Evolutionary conservation across 2,113 vertebrate species (phyloP).

Genomic region (Danio rerio): DNA sequence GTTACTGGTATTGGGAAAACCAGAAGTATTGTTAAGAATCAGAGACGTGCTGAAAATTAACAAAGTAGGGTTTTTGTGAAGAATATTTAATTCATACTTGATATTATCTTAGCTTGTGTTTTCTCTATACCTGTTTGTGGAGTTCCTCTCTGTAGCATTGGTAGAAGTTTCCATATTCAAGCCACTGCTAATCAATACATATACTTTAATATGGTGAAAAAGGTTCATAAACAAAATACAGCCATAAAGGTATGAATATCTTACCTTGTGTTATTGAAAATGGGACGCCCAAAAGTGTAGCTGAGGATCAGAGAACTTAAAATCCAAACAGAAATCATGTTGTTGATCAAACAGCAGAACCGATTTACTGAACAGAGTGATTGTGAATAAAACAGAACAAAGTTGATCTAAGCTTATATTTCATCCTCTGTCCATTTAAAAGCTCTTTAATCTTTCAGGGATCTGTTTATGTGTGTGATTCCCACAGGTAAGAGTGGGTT

Average conservation of each 20-base stretch:
- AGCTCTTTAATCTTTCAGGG: not conserved
- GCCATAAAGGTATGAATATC: too few relatives aligned
- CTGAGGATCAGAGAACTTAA: slow-evolving; percentile 44
- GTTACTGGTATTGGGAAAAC: not conserved
- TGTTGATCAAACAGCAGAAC: not conserved
- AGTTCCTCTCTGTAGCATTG: too few relatives aligned
- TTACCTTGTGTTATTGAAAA: not conserved
- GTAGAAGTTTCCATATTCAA: too few relatives aligned
- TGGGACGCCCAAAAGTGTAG: not conserved
- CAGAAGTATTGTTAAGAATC: not conserved
- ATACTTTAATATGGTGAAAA: not conserved
- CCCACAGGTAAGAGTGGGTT: not conserved
- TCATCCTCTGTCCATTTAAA: not conserved
- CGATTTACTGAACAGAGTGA: not conserved
- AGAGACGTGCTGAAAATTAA: too few relatives aligned
- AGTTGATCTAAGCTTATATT: not conserved
- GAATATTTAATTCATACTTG: too few relatives aligned
- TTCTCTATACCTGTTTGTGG: too few relatives aligned
- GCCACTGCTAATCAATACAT: too few relatives aligned
- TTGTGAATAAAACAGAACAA: not conserved
- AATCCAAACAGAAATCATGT: slow-evolving; percentile 38
- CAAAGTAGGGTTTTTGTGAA: too few relatives aligned
- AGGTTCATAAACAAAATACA: not conserved
- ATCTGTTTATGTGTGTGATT: not conserved
- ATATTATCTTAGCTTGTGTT: too few relatives aligned